A percentile compares a stretch with the other conserved stretches of the same genome.
These are phyloP conservation scores for Otolemur garnettii DNA, from an alignment of 2,113 vertebrate genomes.

Conservation along the genomic window DNA sequence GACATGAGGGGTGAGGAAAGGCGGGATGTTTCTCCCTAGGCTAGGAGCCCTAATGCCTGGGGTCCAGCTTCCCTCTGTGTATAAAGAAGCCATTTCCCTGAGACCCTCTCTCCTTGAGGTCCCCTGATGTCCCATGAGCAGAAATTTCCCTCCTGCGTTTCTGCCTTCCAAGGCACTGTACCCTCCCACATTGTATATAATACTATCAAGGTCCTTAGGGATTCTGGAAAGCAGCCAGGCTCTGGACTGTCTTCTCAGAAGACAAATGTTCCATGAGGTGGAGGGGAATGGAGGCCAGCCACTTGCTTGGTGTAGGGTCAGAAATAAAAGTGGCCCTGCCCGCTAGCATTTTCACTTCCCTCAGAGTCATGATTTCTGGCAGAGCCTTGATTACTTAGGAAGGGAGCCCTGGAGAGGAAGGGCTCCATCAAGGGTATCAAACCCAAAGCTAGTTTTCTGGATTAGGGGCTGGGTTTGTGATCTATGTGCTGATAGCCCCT, in stretches of 20 bases:
- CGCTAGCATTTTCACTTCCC: not conserved
- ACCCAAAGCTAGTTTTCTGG: conserved; percentile 4
- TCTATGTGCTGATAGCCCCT: not conserved
- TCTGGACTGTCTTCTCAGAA: not conserved
- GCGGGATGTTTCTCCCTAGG: not conserved
- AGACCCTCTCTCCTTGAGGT: not conserved
- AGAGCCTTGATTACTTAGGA: not conserved
- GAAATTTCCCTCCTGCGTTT: not conserved
- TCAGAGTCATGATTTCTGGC: not conserved
- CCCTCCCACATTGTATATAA: not conserved
- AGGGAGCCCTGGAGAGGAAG: not conserved
- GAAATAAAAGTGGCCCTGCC: not conserved
- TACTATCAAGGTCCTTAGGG: not conserved
- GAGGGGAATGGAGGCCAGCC: not conserved
- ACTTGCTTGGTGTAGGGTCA: not conserved
- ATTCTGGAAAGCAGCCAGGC: not conserved
- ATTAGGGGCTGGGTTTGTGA: not conserved
- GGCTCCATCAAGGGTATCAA: not conserved
- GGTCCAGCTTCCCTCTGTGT: not conserved
- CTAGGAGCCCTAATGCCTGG: not conserved
- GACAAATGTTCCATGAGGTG: not conserved
- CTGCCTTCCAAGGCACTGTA: not conserved
- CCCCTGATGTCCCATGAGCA: not conserved
- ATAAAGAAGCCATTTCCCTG: conserved; percentile 20
- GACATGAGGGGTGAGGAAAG: not conserved